These are phyloP conservation scores for Aphidoletes aphidimyza DNA, from an alignment of 2,888 invertebrate genomes.

Conservation along the genomic window DNA sequence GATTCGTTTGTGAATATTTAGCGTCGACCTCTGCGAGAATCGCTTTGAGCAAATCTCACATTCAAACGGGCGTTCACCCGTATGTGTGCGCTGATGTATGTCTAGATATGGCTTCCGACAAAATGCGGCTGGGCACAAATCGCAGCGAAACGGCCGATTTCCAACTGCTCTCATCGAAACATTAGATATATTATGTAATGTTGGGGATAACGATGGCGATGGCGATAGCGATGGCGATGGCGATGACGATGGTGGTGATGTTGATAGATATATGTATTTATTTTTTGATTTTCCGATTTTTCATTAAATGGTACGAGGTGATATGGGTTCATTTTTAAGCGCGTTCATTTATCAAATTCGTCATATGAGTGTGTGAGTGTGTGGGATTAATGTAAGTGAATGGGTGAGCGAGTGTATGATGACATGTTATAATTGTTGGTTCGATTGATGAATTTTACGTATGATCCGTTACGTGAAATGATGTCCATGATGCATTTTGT, in stretches of 20 bases:
- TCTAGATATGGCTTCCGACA: constrained; percentile 73
- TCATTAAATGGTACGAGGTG: no score
- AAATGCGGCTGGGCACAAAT: constrained; percentile 71
- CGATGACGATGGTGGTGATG: no score
- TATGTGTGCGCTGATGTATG: constrained; percentile 75
- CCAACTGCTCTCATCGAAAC: constrained; percentile 59
- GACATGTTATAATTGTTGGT: background rate
- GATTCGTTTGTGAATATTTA: constrained; percentile 83
- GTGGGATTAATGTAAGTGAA: no score
- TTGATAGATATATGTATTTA: no score
- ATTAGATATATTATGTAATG: no score
- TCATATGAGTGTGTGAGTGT: no score
- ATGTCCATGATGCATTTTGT: background rate
- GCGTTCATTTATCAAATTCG: no score
- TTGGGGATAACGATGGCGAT: no score
- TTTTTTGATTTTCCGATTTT: no score
- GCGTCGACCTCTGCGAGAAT: constrained; percentile 83
- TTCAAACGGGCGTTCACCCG: constrained; percentile 70
- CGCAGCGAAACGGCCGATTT: constrained; percentile 69
- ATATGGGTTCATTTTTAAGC: no score
- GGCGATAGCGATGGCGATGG: background rate
- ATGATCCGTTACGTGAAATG: constrained; percentile 19
- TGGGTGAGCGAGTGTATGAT: background rate
- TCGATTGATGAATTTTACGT: constrained; percentile 20
- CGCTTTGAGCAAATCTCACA: constrained; percentile 82